Base-by-base conservation (phyloP, 2,113 vertebrate species). In the Columba janthina region DNA sequence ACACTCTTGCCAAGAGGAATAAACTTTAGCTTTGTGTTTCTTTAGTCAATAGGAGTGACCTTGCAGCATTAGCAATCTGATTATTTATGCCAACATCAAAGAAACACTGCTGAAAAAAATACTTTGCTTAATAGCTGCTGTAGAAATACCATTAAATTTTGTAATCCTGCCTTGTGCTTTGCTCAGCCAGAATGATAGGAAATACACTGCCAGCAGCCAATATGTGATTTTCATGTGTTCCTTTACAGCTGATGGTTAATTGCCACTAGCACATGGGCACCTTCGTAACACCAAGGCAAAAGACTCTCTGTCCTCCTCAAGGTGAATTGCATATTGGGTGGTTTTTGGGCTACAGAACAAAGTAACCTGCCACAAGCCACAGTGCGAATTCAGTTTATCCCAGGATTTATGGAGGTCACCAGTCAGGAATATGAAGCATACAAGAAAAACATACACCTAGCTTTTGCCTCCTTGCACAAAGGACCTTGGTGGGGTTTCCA, bases 401-500 rank as follows among this genome's bases (percentile, higher is more conserved):
- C 72, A 44, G 34, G 44, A 78, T 17, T 65, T 84, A 57, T 6
- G 11, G n/a, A 64, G 19, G 10, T 69, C 34, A 54, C 26, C 38
- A 31, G 22, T 24, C 40, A 87, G 28, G n/a, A 90, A 64, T 44
- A 75, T 3, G n/a, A 95, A 79, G 24, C 15, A 31, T 7, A 71
- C 18, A 88, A 89, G 85, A 66, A 90, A 83, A 92, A 95, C 97
- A 66, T 98, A 99, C 99, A 97, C 96, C 98, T 61, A 98, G 75
- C 89, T 98, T 98, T 90, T 98, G 98, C 61, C 98, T 98, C n/a
- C 98, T 97, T 28, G 97, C 98, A 56, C 95, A 91, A 42, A 99
- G 97, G 58, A 98, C 99, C 96, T 98, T 98, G 84, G 98, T 97
- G 7, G 99, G 99, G 94, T 99, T 99, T 64, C 99, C 99, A 96